phyloP scores from a whole-genome alignment of 2,113 vertebrate species.

The Chloropsis cyanopogon region DNA sequence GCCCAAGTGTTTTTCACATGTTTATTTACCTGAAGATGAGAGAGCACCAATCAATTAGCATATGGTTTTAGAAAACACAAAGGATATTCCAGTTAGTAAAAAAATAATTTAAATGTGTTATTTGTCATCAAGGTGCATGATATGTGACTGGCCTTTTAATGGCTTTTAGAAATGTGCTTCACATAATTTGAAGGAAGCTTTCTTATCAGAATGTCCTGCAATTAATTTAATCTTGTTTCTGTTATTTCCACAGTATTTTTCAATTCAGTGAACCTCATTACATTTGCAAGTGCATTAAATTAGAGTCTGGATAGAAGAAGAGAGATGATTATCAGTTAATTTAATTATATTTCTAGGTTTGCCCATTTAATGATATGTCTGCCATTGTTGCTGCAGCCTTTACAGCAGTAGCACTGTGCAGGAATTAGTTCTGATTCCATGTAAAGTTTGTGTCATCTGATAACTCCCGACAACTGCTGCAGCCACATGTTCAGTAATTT shows the following conservation, averaged over 20 bases:
- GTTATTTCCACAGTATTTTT: constrained; percentile 78
- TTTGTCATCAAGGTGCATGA: constrained; percentile 43
- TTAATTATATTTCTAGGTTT: constrained; percentile 80
- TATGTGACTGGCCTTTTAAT: constrained; percentile 30
- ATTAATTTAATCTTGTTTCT: constrained; percentile 84
- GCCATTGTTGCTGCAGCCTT: constrained; percentile 67
- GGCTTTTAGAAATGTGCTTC: constrained; percentile 43
- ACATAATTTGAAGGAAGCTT: constrained; percentile 53
- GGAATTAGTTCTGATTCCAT: constrained; percentile 62
- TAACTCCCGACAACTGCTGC: constrained; percentile 40
- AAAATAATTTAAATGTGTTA: background rate
- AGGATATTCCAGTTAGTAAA: background rate
- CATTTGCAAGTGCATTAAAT: constrained; percentile 77
- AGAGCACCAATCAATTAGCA: background rate
- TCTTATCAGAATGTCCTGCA: constrained; percentile 77
- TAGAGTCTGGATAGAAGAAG: constrained; percentile 74
- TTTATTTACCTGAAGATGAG: constrained; percentile 15
- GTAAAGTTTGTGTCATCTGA: constrained; percentile 70
- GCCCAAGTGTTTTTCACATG: background rate
- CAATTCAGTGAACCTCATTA: constrained; percentile 76
- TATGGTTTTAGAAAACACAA: background rate
- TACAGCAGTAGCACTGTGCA: constrained; percentile 43
- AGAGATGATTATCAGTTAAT: constrained; percentile 81
- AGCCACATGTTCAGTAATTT: constrained; percentile 38
- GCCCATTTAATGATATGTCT: constrained; percentile 72